A percentile compares a stretch with the other conserved stretches of the same genome.
These are phyloP conservation scores for Acanthurus leucopareius DNA, from an alignment of 2,797 vertebrate genomes.

Conservation along the genomic window DNA sequence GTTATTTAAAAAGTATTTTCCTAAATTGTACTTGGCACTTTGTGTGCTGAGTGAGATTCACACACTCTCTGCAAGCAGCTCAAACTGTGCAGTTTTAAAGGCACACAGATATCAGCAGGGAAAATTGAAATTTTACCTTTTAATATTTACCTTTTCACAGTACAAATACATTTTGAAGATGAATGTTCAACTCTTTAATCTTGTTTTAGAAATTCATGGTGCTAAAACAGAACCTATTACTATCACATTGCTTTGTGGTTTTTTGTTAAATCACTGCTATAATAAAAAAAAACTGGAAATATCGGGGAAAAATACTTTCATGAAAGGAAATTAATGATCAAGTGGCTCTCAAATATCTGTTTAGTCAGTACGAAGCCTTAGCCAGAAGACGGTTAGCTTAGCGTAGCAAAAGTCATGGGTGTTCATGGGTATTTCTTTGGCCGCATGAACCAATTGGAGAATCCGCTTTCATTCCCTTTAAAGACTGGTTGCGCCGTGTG, in stretches of 20 bases:
- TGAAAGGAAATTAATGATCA: neutral
- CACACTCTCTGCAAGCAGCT: slow-evolving; percentile 17
- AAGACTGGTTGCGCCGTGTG: no score
- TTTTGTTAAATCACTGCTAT: neutral
- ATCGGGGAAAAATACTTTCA: neutral
- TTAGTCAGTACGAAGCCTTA: neutral
- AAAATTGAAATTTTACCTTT: slow-evolving; percentile 4
- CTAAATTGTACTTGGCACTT: slow-evolving; percentile 58
- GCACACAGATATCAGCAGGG: neutral
- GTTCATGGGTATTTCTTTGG: no score
- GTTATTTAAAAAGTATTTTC: slow-evolving; percentile 64
- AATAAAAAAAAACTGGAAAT: neutral
- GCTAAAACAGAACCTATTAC: neutral
- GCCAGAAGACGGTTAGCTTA: neutral
- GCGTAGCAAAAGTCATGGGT: no score
- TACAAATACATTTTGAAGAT: slow-evolving; percentile 6
- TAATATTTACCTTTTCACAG: slow-evolving; percentile 10
- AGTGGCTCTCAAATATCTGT: neutral
- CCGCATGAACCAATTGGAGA: no score
- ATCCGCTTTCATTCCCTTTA: no score
- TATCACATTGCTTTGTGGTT: neutral
- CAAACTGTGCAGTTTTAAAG: slow-evolving; percentile 27
- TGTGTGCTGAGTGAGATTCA: slow-evolving; percentile 35
- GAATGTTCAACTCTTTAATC: neutral
- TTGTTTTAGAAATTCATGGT: slow-evolving; percentile 1